These are phyloP conservation scores for Phaenicophaeus curvirostris DNA, from an alignment of 2,797 vertebrate genomes.

Conservation along the genomic window DNA sequence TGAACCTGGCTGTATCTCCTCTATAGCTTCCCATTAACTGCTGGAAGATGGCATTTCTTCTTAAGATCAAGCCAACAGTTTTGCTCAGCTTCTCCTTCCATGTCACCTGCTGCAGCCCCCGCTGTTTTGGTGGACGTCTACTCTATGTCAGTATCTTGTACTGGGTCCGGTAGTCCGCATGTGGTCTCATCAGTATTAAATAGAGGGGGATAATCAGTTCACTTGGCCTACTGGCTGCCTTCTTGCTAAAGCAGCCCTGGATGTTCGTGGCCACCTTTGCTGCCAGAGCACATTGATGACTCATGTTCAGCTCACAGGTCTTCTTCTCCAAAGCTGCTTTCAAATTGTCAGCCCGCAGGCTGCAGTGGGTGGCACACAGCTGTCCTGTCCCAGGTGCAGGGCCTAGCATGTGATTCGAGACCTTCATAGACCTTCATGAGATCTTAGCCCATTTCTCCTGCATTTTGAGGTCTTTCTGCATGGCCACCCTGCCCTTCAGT, in stretches of 20 bases:
- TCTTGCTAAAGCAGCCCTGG: background rate
- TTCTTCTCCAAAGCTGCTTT: background rate
- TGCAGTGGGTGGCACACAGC: fast-evolving
- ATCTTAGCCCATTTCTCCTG: background rate
- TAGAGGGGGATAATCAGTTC: background rate
- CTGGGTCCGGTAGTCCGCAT: background rate
- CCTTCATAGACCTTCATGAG: background rate
- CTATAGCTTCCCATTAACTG: background rate
- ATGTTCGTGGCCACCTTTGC: background rate
- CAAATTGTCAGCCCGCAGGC: fast-evolving
- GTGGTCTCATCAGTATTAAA: background rate
- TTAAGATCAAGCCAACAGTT: background rate
- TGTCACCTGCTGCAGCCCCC: background rate
- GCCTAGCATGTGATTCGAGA: background rate
- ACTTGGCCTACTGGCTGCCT: background rate
- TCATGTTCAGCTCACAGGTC: background rate
- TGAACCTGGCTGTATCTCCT: background rate
- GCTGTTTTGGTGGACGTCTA: background rate
- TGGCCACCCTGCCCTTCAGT: background rate
- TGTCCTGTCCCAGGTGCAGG: background rate
- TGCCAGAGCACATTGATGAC: background rate
- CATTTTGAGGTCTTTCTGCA: fast-evolving
- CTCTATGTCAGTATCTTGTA: background rate
- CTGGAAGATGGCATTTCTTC: background rate
- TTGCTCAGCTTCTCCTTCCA: background rate